A percentile compares a stretch with the other conserved stretches of the same genome.
Evolutionary conservation across 1,140 invertebrate genomes (phyloP).

Genomic region (Oppia nitens): DNA sequence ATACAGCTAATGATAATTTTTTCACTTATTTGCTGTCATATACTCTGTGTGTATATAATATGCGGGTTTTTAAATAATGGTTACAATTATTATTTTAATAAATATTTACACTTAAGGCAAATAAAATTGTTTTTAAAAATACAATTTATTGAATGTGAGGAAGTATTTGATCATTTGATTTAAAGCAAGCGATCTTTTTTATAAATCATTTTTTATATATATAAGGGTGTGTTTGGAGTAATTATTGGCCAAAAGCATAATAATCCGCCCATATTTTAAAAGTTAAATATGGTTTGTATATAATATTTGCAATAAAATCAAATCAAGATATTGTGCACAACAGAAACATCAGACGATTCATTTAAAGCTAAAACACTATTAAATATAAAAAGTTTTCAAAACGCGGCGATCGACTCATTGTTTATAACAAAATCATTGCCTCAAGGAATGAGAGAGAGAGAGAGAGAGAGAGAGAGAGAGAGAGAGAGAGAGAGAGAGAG

Average conservation of each 20-base stretch:
- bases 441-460: background rate
- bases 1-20: no score
- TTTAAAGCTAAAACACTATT: background rate
- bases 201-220: no score
- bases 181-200: background rate
- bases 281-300: background rate
- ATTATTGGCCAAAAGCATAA: background rate
- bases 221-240: background rate
- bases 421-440: background rate
- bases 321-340: background rate
- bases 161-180: background rate
- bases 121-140: background rate
- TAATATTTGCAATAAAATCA: background rate
- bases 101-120: background rate
- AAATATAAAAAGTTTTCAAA: background rate
- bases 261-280: background rate
- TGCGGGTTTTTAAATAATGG: background rate
- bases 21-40: no score
- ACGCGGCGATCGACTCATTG: background rate
- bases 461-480: no score
- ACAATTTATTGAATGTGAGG: background rate
- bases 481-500: no score
- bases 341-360: background rate
- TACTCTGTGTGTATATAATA: no score
- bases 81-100: no score